Evolutionary conservation across 64 coral and sea anemone genomes (phyloP), one percentile per base, ranked within the genome.

Genomic region (Anthopleura sola): DNA sequence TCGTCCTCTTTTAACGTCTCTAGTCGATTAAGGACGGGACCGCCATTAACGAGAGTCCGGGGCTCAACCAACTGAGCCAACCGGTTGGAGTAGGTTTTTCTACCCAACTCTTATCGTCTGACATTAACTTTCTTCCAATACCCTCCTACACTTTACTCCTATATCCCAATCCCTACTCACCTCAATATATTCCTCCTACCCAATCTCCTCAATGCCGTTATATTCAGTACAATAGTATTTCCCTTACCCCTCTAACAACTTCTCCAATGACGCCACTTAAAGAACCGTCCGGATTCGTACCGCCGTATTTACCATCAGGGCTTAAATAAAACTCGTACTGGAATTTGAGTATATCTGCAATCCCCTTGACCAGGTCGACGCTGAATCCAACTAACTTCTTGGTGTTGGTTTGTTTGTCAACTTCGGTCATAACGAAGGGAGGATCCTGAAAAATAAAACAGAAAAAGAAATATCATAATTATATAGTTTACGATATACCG

Each of bases 251-350:
- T 36, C 23, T 83, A 33, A 23, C 21, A 2, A 83, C 55, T 36
- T 83, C 82, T 20, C 82, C 82, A 81, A 83, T 36, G 12, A 83
- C 49, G 5, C 82, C 82, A 37, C 32, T 36, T 6, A 33, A 33
- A 49, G 49, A 33, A 60, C 82, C 82, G 34, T 83, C 82, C 49
- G 48, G 49, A 20, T 83, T 83, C 17, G 55, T 60, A 20, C 82
- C 82, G 23, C 82, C 17, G 18, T 56, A 60, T 79, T 49, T 39
- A 23, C 76, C 76, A 54, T 83, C 82, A 36, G 82, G 37, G 23
- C 49, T 56, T 8, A 56, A 20, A 60, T 83, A 83, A 83, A 83
- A 34, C 82, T 83, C 82, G 82, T 83, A 83, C 46, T 83, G 46
- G 29, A 83, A 83, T 6, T 60, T 36, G 18, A 56, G 18, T 60